Evolutionary conservation across 2,888 invertebrate species (phyloP).

Genomic region (Cheilosia grossa): DNA sequence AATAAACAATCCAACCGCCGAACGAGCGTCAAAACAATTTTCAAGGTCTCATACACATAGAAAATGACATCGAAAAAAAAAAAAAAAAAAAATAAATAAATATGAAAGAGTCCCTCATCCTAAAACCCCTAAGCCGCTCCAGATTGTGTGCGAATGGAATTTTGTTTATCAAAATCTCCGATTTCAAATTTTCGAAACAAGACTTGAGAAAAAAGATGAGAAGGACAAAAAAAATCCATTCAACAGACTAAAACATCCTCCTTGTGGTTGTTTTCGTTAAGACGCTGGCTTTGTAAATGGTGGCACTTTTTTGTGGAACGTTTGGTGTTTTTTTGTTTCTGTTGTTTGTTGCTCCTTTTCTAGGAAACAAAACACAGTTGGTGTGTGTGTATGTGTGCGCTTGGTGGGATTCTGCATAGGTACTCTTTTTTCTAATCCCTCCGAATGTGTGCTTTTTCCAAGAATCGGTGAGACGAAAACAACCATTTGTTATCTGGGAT

Average conservation of each 20-base stretch:
- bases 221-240: conserved; percentile 31
- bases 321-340: not conserved
- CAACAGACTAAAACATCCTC: conserved; percentile 40
- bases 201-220: conserved; percentile 4
- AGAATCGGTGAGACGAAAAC: conserved; percentile 54
- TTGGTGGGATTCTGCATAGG: conserved; percentile 48
- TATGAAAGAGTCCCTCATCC: conserved; percentile 2
- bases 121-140: conserved; percentile 29
- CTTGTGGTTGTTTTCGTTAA: conserved; percentile 30
- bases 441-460: conserved; percentile 52
- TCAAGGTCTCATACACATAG: conserved; percentile 27
- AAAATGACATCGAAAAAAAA: not conserved
- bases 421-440: conserved; percentile 52
- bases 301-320: conserved; percentile 22
- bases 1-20: conserved; percentile 7
- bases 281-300: not conserved
- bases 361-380: conserved; percentile 48
- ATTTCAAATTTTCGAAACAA: conserved; percentile 57
- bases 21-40: conserved; percentile 45
- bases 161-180: conserved; percentile 65
- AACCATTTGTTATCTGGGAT: conserved; percentile 50
- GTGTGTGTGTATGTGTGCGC: not conserved
- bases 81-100: not conserved
- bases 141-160: conserved; percentile 68
- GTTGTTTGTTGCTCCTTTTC: conserved; percentile 51